Evolutionary conservation across 2,113 vertebrate genomes (phyloP).

Genomic region (Perccottus glenii): DNA sequence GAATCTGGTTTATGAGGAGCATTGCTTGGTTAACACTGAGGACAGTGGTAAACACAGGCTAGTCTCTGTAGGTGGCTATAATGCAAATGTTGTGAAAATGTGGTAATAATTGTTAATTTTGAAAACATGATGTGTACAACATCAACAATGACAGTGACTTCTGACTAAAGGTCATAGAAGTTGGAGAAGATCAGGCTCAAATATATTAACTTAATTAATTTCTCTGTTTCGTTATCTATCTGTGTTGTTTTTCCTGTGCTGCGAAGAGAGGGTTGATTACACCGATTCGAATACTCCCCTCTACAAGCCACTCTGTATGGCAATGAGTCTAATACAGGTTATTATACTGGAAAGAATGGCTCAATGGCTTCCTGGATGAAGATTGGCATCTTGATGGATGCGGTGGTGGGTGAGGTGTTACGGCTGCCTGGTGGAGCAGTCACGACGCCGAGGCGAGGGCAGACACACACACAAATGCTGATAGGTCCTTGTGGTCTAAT

Average conservation of each 20-base stretch:
- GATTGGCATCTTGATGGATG: slow-evolving; percentile 71
- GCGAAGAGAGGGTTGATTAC: slow-evolving; percentile 44
- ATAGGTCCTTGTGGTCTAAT: slow-evolving; percentile 30
- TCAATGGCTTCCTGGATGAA: slow-evolving; percentile 63
- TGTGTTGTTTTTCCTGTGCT: slow-evolving; percentile 28
- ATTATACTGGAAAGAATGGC: slow-evolving; percentile 64
- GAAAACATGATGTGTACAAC: too few relatives aligned
- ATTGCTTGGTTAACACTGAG: too few relatives aligned
- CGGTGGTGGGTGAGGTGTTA: slow-evolving; percentile 11
- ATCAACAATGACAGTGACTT: too few relatives aligned
- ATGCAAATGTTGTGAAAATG: too few relatives aligned
- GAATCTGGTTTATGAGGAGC: too few relatives aligned
- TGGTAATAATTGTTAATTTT: too few relatives aligned
- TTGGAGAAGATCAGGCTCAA: slow-evolving; percentile 16
- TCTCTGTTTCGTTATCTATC: slow-evolving; percentile 21
- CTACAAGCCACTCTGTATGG: slow-evolving; percentile 34
- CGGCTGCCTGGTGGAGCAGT: slow-evolving; percentile 18
- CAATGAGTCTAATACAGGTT: slow-evolving; percentile 51
- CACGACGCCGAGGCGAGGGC: slow-evolving; percentile 22
- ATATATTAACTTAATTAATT: slow-evolving; percentile 20
- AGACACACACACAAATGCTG: neutral
- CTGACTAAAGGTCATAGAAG: too few relatives aligned
- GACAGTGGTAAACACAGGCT: too few relatives aligned
- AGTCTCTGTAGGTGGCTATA: too few relatives aligned
- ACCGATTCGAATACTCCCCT: slow-evolving; percentile 17